Conservation (phyloP, 2,797 vertebrate genomes). For the Loriculus beryllinus region DNA sequence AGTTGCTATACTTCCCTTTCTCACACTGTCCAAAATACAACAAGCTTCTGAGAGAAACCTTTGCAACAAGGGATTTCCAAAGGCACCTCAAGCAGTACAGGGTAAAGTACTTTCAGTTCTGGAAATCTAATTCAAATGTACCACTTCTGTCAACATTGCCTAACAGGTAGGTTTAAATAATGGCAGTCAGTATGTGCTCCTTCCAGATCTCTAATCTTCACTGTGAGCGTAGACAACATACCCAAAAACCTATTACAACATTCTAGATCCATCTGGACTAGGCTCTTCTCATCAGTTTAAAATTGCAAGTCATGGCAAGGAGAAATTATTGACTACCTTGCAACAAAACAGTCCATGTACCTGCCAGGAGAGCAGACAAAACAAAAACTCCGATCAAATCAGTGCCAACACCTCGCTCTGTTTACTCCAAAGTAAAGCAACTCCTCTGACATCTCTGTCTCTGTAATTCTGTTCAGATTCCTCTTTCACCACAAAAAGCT, state of each 20-base stretch:
- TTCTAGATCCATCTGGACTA: not conserved
- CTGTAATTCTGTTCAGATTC: not conserved
- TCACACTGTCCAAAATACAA: conserved; percentile 66
- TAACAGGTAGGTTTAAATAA: not conserved
- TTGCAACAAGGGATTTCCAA: conserved; percentile 52
- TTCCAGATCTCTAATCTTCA: not conserved
- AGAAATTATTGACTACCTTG: not conserved
- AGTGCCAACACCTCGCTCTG: not conserved
- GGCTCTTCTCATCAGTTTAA: not conserved
- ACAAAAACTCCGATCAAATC: not conserved
- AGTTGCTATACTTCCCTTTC: conserved; percentile 72
- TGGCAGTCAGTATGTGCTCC: not conserved
- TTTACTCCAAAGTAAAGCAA: not conserved
- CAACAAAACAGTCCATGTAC: not conserved
- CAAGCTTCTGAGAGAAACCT: conserved; percentile 67
- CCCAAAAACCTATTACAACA: not conserved
- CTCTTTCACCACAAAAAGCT: not conserved
- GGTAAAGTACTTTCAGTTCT: conserved; percentile 59
- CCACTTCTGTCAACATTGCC: not conserved
- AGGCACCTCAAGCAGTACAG: conserved; percentile 55
- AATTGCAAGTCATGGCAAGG: not conserved
- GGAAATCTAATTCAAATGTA: not conserved
- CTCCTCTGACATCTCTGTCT: not conserved
- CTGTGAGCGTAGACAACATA: not conserved
- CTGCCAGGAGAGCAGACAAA: not conserved